Percentiles rank a stretch among this genome's conserved stretches.
These are phyloP conservation scores for Drosophila nikananu DNA, from an alignment of 1,140 invertebrate species.

Conservation along the genomic window DNA sequence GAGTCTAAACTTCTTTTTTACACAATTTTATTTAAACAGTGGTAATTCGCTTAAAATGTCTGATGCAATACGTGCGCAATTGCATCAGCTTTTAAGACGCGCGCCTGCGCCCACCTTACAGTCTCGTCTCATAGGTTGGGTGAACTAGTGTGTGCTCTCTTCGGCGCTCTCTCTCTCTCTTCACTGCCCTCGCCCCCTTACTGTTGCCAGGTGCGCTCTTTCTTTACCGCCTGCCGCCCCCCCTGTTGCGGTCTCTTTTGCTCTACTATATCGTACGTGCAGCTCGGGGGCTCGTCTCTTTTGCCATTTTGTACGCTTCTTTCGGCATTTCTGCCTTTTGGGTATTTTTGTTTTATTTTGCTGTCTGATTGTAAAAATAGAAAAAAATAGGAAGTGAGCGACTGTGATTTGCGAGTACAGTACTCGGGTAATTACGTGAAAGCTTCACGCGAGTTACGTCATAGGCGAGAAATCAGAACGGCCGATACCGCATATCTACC, in stretches of 20 bases:
- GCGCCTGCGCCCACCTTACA: slow-evolving; percentile 55
- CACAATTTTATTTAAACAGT: slow-evolving; percentile 12
- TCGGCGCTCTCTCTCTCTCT: not conserved
- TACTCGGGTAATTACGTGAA: slow-evolving; percentile 56
- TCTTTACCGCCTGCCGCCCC: not conserved
- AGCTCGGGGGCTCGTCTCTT: slow-evolving; percentile 69
- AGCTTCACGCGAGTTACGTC: slow-evolving; percentile 45
- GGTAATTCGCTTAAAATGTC: slow-evolving; percentile 13
- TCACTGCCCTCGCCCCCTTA: not conserved
- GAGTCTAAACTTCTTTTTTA: not conserved
- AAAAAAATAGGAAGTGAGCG: slow-evolving; percentile 42
- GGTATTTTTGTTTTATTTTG: slow-evolving; percentile 21
- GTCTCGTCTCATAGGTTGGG: slow-evolving; percentile 16
- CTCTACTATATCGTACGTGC: slow-evolving; percentile 37
- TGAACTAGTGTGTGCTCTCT: slow-evolving; percentile 17
- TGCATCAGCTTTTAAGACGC: slow-evolving; percentile 68
- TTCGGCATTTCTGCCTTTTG: slow-evolving; percentile 32
- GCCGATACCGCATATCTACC: slow-evolving; percentile 24
- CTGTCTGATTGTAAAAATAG: slow-evolving; percentile 62
- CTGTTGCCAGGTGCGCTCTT: slow-evolving; percentile 37
- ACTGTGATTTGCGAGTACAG: slow-evolving; percentile 31
- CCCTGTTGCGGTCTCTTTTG: not conserved
- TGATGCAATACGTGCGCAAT: slow-evolving; percentile 68
- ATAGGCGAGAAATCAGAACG: slow-evolving; percentile 23
- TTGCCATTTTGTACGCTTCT: slow-evolving; percentile 33